Conservation (phyloP, 2,113 vertebrate species). For the Ailuropoda melanoleuca region DNA sequence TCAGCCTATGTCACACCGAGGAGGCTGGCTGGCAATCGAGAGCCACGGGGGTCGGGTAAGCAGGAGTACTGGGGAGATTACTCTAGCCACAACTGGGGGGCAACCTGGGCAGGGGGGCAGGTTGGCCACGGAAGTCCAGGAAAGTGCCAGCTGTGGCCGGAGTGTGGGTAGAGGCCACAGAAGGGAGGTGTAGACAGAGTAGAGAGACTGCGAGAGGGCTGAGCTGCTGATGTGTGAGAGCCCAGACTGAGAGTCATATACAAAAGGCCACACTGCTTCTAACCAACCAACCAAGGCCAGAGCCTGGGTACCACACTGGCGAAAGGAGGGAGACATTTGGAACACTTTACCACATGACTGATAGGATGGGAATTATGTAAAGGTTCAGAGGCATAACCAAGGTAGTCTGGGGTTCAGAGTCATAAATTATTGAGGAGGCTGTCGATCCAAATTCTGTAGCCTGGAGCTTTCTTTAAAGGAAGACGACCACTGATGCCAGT, state of each 20-base stretch:
- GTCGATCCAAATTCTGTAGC: background rate
- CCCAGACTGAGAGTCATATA: background rate
- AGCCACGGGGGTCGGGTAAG: background rate
- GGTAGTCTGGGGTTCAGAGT: background rate
- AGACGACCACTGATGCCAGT: background rate
- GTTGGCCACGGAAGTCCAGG: background rate
- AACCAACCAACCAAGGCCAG: background rate
- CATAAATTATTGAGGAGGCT: background rate
- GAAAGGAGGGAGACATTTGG: background rate
- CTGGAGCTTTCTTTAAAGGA: background rate
- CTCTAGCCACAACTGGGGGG: background rate
- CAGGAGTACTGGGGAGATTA: background rate
- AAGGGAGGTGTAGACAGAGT: background rate
- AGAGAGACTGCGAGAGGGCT: background rate
- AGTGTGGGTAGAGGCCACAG: background rate
- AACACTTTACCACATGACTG: background rate
- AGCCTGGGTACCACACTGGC: background rate
- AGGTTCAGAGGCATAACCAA: background rate
- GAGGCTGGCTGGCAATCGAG: background rate
- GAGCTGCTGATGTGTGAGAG: background rate
- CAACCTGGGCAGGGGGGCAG: background rate
- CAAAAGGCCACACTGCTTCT: background rate
- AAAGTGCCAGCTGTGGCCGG: background rate
- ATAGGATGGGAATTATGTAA: background rate
- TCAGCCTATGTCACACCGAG: fast-evolving